phyloP scores from a whole-genome alignment of 1,140 invertebrate genomes.

The Diachasmimorpha longicaudata region DNA sequence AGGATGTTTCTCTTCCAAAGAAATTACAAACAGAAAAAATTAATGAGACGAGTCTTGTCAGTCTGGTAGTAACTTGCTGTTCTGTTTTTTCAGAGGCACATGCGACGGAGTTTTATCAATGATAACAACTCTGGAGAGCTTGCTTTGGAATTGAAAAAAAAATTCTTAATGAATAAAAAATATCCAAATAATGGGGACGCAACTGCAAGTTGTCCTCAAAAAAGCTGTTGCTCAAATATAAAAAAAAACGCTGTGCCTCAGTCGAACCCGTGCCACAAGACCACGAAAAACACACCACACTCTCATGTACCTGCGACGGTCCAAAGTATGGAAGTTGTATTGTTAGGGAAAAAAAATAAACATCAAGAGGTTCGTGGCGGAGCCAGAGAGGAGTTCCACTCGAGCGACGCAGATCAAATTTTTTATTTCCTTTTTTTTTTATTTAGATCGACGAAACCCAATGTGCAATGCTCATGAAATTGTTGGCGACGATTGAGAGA shows the following conservation, averaged over 20 bases:
- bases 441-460: slow-evolving; percentile 14
- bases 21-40: background rate
- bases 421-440: slow-evolving; percentile 16
- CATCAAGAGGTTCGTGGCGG: slow-evolving; percentile 27
- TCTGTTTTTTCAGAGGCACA: slow-evolving; percentile 65
- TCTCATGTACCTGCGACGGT: slow-evolving; percentile 61
- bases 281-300: slow-evolving; percentile 43
- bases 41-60: slow-evolving; percentile 55
- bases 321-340: slow-evolving; percentile 61
- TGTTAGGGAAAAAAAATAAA: slow-evolving; percentile 38
- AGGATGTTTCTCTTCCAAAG: background rate
- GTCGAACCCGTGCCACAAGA: slow-evolving; percentile 54
- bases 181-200: slow-evolving; percentile 48
- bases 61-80: slow-evolving; percentile 64
- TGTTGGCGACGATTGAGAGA: slow-evolving; percentile 28
- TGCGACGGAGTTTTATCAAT: slow-evolving; percentile 61
- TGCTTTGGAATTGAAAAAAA: slow-evolving; percentile 50
- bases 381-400: slow-evolving; percentile 32
- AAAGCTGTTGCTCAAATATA: slow-evolving; percentile 45
- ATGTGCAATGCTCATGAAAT: slow-evolving; percentile 50
- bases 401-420: slow-evolving; percentile 4
- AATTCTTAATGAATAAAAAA: background rate
- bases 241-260: slow-evolving; percentile 61
- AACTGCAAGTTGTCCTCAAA: slow-evolving; percentile 51
- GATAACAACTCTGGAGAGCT: slow-evolving; percentile 60